Percentiles rank a stretch among this genome's conserved stretches.
Evolutionary conservation across 2,888 invertebrate genomes (phyloP).

Genomic region (Eupithecia insigniata): DNA sequence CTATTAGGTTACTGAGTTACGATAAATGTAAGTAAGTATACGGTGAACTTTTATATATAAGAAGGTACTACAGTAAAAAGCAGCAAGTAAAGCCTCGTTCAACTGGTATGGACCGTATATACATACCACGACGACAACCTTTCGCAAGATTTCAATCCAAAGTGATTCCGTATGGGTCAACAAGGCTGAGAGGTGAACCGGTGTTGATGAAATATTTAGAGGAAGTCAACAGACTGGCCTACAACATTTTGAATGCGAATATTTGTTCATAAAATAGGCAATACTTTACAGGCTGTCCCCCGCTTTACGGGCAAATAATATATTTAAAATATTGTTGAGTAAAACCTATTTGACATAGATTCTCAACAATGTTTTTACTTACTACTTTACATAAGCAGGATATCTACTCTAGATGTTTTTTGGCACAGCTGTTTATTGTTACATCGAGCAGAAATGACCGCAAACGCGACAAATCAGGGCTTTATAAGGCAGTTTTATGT

Average conservation of each 20-base stretch:
- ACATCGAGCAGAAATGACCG: constrained; percentile 13
- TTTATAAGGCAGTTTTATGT: constrained; percentile 16
- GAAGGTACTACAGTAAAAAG: neutral
- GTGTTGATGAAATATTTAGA: constrained; percentile 38
- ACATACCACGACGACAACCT: constrained; percentile 25
- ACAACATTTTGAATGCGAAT: constrained; percentile 12
- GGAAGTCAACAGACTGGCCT: constrained; percentile 22
- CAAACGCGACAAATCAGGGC: constrained; percentile 29
- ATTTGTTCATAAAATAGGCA: constrained; percentile 5
- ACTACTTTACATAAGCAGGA: neutral
- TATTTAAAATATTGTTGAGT: no score
- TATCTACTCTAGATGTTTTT: constrained; percentile 4
- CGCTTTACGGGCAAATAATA: no score
- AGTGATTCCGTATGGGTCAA: constrained; percentile 41
- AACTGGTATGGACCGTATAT: constrained; percentile 3
- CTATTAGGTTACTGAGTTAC: neutral
- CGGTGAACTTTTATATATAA: neutral
- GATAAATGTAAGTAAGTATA: neutral
- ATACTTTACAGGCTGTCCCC: no score
- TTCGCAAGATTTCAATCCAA: constrained; percentile 40
- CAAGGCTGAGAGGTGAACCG: constrained; percentile 38
- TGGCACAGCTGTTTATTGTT: constrained; percentile 19
- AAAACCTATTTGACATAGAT: no score
- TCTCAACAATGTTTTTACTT: neutral
- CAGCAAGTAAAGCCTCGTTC: neutral